phyloP scores from a whole-genome alignment of 2,888 invertebrate genomes.

The Plebejus anna region DNA sequence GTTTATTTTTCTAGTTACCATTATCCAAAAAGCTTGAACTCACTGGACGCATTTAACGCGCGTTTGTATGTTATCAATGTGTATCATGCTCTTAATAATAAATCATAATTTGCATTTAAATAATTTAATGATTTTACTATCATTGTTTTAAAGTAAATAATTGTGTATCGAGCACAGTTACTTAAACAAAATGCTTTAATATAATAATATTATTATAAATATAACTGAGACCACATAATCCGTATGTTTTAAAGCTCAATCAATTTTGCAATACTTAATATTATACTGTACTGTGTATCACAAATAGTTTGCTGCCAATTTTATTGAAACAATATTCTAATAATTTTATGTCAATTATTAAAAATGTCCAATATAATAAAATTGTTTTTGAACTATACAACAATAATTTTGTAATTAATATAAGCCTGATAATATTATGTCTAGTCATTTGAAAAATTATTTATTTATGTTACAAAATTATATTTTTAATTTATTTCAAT shows the following conservation, averaged over 20 bases:
- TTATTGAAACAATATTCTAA: slow-evolving; percentile 19
- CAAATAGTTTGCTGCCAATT: slow-evolving; percentile 22
- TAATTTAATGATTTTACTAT: not conserved
- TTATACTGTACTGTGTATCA: not conserved
- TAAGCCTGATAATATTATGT: not conserved
- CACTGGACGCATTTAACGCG: too few relatives aligned
- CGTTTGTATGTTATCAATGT: too few relatives aligned
- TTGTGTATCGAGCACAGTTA: not conserved
- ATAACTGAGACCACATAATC: too few relatives aligned
- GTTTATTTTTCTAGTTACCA: not conserved
- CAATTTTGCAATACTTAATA: not conserved
- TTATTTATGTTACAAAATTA: slow-evolving; percentile 30
- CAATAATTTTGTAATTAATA: not conserved
- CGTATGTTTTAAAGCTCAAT: not conserved
- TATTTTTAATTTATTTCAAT: slow-evolving; percentile 23
- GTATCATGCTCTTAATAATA: not conserved
- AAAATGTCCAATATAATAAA: slow-evolving; percentile 19
- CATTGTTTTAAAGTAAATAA: not conserved
- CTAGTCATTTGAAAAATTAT: slow-evolving; percentile 33
- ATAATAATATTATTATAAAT: not conserved
- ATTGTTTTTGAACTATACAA: slow-evolving; percentile 30
- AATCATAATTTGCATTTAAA: not conserved
- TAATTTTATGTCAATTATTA: slow-evolving; percentile 29
- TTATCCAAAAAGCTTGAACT: not conserved
- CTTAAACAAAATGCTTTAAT: not conserved